Conservation (phyloP, 2,797 vertebrate species). For the Diplodus puntazzo region DNA sequence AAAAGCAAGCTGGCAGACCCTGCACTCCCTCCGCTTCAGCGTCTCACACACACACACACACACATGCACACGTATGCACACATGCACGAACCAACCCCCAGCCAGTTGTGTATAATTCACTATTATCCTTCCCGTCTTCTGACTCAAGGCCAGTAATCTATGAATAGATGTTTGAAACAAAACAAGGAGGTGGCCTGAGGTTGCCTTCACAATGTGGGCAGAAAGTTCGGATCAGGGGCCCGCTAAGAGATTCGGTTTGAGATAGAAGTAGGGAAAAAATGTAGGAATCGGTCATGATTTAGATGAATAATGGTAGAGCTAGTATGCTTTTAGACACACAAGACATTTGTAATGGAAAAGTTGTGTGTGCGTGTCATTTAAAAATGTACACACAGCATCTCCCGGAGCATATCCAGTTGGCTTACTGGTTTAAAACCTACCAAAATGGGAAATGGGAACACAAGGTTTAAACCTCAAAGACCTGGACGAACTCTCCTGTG, state of each 20-base stretch:
- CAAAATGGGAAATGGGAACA: neutral
- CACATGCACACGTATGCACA: constrained; percentile 23
- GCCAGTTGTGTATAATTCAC: constrained; percentile 78
- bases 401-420: neutral
- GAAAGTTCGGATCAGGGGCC: constrained; percentile 23
- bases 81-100: constrained; percentile 24
- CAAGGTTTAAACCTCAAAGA: too few species aligned
- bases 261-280: neutral
- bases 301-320: neutral
- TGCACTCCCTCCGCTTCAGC: constrained; percentile 51
- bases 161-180: constrained; percentile 70
- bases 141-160: constrained; percentile 69
- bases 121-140: constrained; percentile 65
- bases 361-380: neutral
- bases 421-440: constrained; percentile 1
- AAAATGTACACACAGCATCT: neutral
- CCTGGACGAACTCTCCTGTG: too few species aligned
- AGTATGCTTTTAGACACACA: neutral
- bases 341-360: neutral
- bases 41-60: constrained; percentile 7
- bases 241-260: neutral
- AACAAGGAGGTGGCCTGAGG: constrained; percentile 43
- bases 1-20: constrained; percentile 79
- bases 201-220: constrained; percentile 17
- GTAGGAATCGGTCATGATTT: neutral